Evolutionary conservation across 2,888 invertebrate species (phyloP), one percentile per base, ranked within the genome.

Genomic region (Hipparchia semele): DNA sequence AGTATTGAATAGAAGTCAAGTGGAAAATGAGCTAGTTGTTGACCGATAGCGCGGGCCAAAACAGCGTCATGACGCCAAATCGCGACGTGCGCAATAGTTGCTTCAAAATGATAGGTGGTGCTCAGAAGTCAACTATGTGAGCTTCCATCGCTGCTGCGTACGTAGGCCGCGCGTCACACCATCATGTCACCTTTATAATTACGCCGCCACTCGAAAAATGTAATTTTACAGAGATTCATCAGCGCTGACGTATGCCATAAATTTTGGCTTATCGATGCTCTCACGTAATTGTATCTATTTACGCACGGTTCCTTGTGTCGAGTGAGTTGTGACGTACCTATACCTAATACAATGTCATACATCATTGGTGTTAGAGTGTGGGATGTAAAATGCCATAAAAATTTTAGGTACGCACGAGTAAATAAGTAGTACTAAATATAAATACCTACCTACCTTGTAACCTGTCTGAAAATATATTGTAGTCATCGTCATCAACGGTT

Each of bases 201-300:
- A 49, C 87, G 82, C 80, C 80, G 79, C 83, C 86, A 87, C 89
- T 88, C 85, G 84, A 89, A 86, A 87, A 78, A 82, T 86, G 83
- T 87, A 88, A 87, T 88, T 86, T 86, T 80, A 77, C 72, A 79
- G 81, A 85, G 83, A 89, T 87, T 88, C 87, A 90, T 90, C 87
- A 90, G 81, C 78, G 75, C 82, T 91, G 92, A 92, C 92, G 92
- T 89, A 82, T 79, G 86, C 87, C 86, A 85, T 87, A 90, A 90
- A 85, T 78, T 81, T 81, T 81, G 83, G 86, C 85, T 89, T 88
- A 90, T 90, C 86, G 81, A 79, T 78, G 81, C 76, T 81, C 76
- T 77, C 80, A 86, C 87, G 89, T 88, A 86, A 86, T 23, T 85
- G 78, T 77, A 58, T 58, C 58, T 60, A 13, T 82, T 84, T 86